phyloP scores from a whole-genome alignment of 1,140 invertebrate genomes.

The Cylas formicarius region DNA sequence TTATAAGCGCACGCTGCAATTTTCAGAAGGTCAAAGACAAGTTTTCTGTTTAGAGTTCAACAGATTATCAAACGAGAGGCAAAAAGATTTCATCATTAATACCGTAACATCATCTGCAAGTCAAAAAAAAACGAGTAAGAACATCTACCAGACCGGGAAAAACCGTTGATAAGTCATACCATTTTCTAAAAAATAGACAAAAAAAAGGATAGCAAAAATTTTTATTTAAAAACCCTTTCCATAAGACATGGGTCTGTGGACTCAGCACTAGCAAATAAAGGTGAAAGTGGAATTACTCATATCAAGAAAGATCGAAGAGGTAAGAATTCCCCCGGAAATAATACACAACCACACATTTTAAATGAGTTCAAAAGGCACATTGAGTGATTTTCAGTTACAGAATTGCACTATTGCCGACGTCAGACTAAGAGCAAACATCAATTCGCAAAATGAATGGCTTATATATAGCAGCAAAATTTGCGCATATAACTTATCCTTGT shows the following conservation, averaged over 20 bases:
- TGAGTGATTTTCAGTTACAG: constrained; percentile 2
- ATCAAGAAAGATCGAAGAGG: constrained; percentile 3
- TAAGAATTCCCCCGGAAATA: constrained; percentile 3
- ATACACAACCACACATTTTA: constrained; percentile 6
- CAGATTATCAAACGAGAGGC: too few species aligned
- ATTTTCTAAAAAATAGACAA: too few species aligned
- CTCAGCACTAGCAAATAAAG: constrained; percentile 2
- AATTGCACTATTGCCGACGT: constrained; percentile 4
- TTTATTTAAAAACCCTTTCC: constrained; percentile 9
- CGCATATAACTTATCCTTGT: too few species aligned
- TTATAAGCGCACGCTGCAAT: too few species aligned
- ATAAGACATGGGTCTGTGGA: constrained; percentile 7
- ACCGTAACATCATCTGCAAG: neutral
- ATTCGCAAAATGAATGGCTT: constrained; percentile 10
- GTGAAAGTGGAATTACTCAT: constrained; percentile 6
- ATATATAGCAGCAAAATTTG: too few species aligned
- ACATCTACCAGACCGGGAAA: constrained; percentile 5
- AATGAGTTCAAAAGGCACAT: constrained; percentile 10
- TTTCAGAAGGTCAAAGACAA: too few species aligned
- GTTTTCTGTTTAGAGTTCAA: too few species aligned
- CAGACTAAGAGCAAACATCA: constrained; percentile 2
- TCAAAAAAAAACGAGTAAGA: constrained; percentile 4
- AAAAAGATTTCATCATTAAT: too few species aligned
- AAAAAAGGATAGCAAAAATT: constrained; percentile 9
- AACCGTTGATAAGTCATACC: too few species aligned